Percentiles rank a stretch among this genome's conserved stretches.
phyloP scores from a whole-genome alignment of 2,113 vertebrate species.

The Tympanuchus pallidicinctus region DNA sequence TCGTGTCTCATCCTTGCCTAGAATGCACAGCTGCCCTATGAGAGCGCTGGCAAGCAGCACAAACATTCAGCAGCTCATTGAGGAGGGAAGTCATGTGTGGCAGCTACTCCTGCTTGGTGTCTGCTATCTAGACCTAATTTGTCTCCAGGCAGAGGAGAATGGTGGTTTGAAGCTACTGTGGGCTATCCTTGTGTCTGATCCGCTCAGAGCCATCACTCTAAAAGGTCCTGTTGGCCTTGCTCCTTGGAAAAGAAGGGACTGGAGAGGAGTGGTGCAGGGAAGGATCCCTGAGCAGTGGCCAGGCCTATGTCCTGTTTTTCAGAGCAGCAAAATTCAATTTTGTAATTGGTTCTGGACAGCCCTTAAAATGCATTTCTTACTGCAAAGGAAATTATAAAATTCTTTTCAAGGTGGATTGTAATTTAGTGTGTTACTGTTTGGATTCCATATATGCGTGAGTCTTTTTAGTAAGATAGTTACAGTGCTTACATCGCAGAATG shows the following conservation, averaged over 20 bases:
- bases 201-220: background rate
- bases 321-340: background rate
- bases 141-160: background rate
- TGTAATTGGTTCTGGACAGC: background rate
- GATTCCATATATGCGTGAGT: background rate
- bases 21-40: background rate
- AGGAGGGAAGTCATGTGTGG: background rate
- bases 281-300: background rate
- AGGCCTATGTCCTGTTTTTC: background rate
- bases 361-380: background rate
- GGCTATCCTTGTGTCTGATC: background rate
- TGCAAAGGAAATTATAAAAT: background rate
- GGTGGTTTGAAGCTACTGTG: background rate
- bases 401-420: background rate
- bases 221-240: background rate
- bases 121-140: background rate
- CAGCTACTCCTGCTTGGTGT: background rate
- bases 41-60: background rate
- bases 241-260: background rate
- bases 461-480: background rate
- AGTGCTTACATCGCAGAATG: background rate
- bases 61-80: accelerated
- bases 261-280: background rate
- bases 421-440: background rate
- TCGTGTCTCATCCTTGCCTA: conserved; percentile 3